Base-by-base conservation (phyloP, 2,888 invertebrate genomes). In the Poecilus cupreus region DNA sequence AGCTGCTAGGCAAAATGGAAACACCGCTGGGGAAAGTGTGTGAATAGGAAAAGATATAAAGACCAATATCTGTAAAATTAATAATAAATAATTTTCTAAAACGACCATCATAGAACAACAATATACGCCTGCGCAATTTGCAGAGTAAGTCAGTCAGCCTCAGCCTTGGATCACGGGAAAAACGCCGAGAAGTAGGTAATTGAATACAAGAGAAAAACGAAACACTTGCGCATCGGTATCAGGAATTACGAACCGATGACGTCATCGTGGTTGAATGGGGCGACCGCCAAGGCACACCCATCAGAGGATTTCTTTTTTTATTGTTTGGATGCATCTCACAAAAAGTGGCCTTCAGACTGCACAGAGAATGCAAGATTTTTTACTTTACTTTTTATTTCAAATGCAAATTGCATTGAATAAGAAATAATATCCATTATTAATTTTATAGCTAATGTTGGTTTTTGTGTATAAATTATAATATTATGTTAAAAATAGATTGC, bases 161-260 rank as follows among this genome's bases (percentile, higher is more conserved):
- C 37, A 37, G 37, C 32, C 16, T 10, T 37, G 37, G 64, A 68
- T 37, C 37, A 68, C 16, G 37, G 37, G 18, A 68, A 68, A 68
- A 68, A 16, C 16, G 3, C 10, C n/a, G 16, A 22, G 18, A 68
- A 68, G 37, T 37, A 68, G 32, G 64, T 68, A 68, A 68, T 10
- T 32, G 37, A 68, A 32, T 37, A 68, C 32, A 68, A 32, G 16
- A 18, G 64, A 39, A 37, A 26, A 68, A 68, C 8, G 1, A 46
- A 24, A 68, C 64, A 68, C 37, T 60, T 60, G 60, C 60, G 60
- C 60, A 60, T 37, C 64, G 18, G 37, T 37, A 68, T 18, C 64
- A 68, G 64, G 64, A 68, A 37, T 68, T 68, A 68, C 64, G 64
- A 68, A 18, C 37, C 32, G 32, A 32, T 68, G 37, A 68, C 64